These are phyloP conservation scores for Arge pagana DNA, from an alignment of 2,888 invertebrate genomes.

Conservation along the genomic window DNA sequence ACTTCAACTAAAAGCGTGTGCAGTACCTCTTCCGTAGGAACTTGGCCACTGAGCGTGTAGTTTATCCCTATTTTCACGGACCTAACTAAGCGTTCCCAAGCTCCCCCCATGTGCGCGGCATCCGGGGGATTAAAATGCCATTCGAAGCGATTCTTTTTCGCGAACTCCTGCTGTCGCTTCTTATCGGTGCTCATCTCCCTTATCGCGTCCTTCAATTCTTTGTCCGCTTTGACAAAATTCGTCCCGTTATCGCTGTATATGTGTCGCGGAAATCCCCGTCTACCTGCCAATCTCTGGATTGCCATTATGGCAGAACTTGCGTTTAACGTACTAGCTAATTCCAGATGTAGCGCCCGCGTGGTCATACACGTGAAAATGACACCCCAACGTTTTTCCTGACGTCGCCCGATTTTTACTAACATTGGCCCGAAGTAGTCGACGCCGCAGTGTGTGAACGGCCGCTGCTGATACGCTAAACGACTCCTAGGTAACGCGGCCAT, in stretches of 20 bases:
- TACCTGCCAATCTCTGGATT: no score
- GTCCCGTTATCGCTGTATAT: slow-evolving; percentile 33
- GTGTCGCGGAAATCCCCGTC: slow-evolving; percentile 21
- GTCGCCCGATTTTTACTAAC: slow-evolving; percentile 25
- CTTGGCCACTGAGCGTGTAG: slow-evolving; percentile 24
- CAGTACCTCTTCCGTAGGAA: no score
- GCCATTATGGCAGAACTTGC: slow-evolving; percentile 29
- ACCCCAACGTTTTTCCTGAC: slow-evolving; percentile 6
- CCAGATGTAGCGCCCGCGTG: slow-evolving; percentile 19
- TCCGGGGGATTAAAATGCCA: slow-evolving; percentile 36
- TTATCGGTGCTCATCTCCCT: not conserved
- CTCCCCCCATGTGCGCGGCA: slow-evolving; percentile 32
- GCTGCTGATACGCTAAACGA: slow-evolving; percentile 1
- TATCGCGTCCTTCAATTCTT: slow-evolving; percentile 19
- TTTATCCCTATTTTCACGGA: slow-evolving; percentile 28
- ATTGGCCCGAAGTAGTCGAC: slow-evolving; percentile 32
- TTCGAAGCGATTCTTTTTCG: slow-evolving; percentile 26
- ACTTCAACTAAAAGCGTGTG: no score
- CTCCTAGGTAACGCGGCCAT: slow-evolving; percentile 18
- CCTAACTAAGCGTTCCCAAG: slow-evolving; percentile 36
- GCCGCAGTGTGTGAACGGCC: slow-evolving; percentile 9
- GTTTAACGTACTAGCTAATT: slow-evolving; percentile 10
- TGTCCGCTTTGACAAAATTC: slow-evolving; percentile 27
- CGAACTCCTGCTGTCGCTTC: slow-evolving; percentile 14
- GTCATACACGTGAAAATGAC: slow-evolving; percentile 20